A percentile compares a stretch with the other conserved stretches of the same genome.
Conservation (phyloP, 2,113 vertebrate genomes). For the Otolemur garnettii region DNA sequence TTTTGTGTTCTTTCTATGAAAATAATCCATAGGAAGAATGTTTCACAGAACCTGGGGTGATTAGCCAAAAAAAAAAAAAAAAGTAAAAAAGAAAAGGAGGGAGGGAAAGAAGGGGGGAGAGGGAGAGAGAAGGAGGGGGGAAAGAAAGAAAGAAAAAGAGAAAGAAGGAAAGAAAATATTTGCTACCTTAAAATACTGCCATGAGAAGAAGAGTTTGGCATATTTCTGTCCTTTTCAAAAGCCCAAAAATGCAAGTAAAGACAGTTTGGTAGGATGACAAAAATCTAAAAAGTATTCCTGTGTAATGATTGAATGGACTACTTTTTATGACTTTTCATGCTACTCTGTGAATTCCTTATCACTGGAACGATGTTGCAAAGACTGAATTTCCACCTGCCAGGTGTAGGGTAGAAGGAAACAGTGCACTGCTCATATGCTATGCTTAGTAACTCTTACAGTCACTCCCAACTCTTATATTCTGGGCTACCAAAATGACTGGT, state of each 20-base stretch:
- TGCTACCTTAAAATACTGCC: conserved; percentile 16
- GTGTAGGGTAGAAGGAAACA: neutral
- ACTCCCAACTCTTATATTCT: conserved; percentile 23
- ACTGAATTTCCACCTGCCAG: neutral
- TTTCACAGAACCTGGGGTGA: neutral
- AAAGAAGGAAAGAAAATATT: too few relatives aligned
- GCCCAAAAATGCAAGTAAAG: conserved; percentile 42
- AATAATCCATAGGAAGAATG: conserved; percentile 25
- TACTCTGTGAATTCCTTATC: neutral
- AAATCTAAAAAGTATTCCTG: conserved; percentile 1
- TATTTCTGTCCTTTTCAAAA: conserved; percentile 47
- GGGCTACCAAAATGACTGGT: neutral
- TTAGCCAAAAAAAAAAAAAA: neutral
- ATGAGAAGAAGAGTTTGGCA: neutral
- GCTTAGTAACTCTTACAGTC: neutral
- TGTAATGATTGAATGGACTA: neutral
- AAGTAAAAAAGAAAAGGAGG: neutral
- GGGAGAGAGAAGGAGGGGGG: too few relatives aligned
- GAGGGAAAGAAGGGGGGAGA: too few relatives aligned
- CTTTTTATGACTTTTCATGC: neutral
- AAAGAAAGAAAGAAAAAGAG: too few relatives aligned
- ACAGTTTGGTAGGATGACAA: conserved; percentile 21
- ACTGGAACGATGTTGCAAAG: neutral
- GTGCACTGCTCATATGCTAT: neutral
- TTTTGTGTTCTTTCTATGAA: neutral